Percentiles rank a stretch among this genome's conserved stretches.
Conservation (phyloP, 2,797 vertebrate genomes). For the Cryptoprocta ferox region DNA sequence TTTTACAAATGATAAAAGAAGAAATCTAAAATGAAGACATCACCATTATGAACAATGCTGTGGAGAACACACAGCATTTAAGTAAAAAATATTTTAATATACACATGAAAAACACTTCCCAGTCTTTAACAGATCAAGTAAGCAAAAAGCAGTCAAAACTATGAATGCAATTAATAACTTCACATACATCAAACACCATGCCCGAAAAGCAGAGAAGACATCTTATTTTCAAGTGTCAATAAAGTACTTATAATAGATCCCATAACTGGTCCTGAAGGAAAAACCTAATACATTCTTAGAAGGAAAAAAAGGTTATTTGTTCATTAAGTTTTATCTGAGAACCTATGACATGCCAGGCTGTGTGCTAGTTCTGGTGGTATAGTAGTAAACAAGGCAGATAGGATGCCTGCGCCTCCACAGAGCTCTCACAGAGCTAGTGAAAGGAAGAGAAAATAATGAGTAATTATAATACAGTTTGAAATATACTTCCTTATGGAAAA, state of each 20-base stretch:
- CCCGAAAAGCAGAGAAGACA: conserved; percentile 1
- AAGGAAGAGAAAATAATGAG: background rate
- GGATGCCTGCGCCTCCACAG: background rate
- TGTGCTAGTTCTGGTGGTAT: background rate
- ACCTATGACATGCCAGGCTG: background rate
- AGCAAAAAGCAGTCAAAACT: background rate
- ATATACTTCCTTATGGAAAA: background rate
- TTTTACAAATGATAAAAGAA: conserved; percentile 5
- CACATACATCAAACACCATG: background rate
- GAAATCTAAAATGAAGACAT: background rate
- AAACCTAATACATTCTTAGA: background rate
- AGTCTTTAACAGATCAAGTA: background rate
- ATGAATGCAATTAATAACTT: background rate
- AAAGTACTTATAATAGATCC: background rate
- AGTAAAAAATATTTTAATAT: background rate
- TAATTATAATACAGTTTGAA: background rate
- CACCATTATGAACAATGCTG: background rate
- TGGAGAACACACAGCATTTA: background rate
- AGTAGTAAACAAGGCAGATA: background rate
- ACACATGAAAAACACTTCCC: background rate
- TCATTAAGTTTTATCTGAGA: background rate
- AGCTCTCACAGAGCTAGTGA: background rate
- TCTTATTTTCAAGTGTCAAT: background rate
- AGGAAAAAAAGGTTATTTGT: background rate
- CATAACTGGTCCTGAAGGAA: background rate